phyloP scores from a whole-genome alignment of 1,140 invertebrate genomes.

The Hylaeus anthracinus region DNA sequence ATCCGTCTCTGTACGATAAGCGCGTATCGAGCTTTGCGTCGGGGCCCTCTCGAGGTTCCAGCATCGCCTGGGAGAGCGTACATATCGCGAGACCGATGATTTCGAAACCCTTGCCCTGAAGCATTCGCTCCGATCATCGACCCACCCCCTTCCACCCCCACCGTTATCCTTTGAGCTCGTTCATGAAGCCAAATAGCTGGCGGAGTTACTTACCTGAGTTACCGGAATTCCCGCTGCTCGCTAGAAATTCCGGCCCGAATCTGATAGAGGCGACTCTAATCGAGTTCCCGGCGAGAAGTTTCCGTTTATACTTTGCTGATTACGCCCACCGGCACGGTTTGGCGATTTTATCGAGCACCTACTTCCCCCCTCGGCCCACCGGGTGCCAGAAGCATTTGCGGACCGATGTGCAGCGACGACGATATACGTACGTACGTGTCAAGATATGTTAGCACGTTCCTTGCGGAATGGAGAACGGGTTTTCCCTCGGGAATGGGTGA shows the following conservation, averaged over 20 bases:
- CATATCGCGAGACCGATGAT: slow-evolving; percentile 60
- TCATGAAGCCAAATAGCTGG: slow-evolving; percentile 51
- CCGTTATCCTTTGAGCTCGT: slow-evolving; percentile 46
- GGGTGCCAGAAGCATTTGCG: not conserved
- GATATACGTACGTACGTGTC: no score
- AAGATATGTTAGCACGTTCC: no score
- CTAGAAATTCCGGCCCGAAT: slow-evolving; percentile 3
- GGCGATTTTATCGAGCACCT: slow-evolving; percentile 3
- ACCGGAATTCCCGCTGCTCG: slow-evolving; percentile 25
- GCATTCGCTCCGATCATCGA: slow-evolving; percentile 44
- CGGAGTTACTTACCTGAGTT: slow-evolving; percentile 39
- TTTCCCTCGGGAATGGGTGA: no score
- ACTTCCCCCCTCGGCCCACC: not conserved
- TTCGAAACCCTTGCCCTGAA: slow-evolving; percentile 31
- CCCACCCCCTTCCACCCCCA: not conserved
- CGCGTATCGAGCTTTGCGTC: slow-evolving; percentile 63
- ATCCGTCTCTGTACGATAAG: slow-evolving; percentile 78
- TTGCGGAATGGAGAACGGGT: no score
- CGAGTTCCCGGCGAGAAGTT: not conserved
- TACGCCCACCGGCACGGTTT: not conserved
- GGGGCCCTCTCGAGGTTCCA: slow-evolving; percentile 50
- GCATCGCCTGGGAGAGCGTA: slow-evolving; percentile 37
- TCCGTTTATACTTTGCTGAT: slow-evolving; percentile 11
- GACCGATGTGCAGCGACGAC: not conserved
- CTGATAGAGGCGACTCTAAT: slow-evolving; percentile 8